A percentile compares a stretch with the other conserved stretches of the same genome.
These are phyloP conservation scores for Ammodytes marinus DNA, from an alignment of 2,113 vertebrate genomes.

Conservation along the genomic window DNA sequence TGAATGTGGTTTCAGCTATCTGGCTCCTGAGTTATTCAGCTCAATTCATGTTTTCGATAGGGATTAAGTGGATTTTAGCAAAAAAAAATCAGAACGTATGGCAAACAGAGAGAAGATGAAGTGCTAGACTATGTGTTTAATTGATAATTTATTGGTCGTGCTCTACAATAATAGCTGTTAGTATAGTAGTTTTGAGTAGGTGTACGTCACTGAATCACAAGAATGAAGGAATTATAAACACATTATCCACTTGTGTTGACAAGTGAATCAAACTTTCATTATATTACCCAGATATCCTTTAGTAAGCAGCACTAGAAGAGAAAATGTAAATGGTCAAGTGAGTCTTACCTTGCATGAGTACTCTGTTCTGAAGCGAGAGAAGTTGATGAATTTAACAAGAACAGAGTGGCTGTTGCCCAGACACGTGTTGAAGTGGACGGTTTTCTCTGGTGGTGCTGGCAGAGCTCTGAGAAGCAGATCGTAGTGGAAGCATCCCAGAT, in stretches of 20 bases:
- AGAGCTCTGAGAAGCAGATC: constrained; percentile 86
- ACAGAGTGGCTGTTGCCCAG: constrained; percentile 86
- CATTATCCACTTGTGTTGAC: not conserved
- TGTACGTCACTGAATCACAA: not conserved
- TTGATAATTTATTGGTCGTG: not conserved
- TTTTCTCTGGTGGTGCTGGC: constrained; percentile 82
- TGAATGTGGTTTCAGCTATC: not conserved
- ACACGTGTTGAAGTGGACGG: constrained; percentile 82
- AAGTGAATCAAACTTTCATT: not conserved
- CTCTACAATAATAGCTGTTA: not conserved
- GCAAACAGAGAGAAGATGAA: not conserved
- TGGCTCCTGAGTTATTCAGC: not conserved
- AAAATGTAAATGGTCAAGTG: not conserved
- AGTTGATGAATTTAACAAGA: constrained; percentile 86
- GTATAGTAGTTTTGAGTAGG: not conserved
- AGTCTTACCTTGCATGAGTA: constrained; percentile 87
- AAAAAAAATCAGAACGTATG: not conserved
- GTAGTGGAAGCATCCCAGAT: constrained; percentile 88
- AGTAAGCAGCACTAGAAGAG: not conserved
- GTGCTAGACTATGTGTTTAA: not conserved
- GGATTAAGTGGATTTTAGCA: not conserved
- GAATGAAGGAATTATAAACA: not conserved
- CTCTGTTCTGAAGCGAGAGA: constrained; percentile 83
- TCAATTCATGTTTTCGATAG: not conserved
- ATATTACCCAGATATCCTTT: not conserved